Percentiles rank a stretch among this genome's conserved stretches.
phyloP scores from a whole-genome alignment of 2,888 invertebrate genomes.

The Melikaiella ostensackeni region DNA sequence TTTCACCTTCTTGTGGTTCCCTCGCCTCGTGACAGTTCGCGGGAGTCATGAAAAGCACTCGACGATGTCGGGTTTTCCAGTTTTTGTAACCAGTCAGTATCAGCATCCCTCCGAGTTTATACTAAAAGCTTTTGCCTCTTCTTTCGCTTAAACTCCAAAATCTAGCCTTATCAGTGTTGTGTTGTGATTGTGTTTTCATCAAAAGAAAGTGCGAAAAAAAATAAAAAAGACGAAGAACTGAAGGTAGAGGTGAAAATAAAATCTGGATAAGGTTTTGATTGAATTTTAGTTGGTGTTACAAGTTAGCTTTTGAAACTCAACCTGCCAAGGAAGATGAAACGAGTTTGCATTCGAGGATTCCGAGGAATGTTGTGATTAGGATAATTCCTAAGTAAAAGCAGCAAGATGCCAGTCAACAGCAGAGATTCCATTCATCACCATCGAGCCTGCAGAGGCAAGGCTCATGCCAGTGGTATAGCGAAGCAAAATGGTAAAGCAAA shows the following conservation, averaged over 20 bases:
- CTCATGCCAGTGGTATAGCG: constrained; percentile 85
- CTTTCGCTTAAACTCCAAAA: neutral
- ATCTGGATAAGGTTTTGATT: neutral
- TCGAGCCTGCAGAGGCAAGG: constrained; percentile 86
- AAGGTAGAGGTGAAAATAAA: neutral
- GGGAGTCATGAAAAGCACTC: constrained; percentile 25
- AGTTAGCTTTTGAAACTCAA: neutral
- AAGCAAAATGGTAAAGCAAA: constrained; percentile 78
- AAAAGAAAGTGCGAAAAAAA: neutral
- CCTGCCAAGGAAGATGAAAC: neutral
- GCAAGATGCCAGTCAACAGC: constrained; percentile 75
- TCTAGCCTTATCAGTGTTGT: neutral
- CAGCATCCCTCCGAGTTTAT: constrained; percentile 5
- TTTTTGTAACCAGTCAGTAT: neutral
- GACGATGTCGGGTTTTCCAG: constrained; percentile 25
- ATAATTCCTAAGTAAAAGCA: constrained; percentile 4
- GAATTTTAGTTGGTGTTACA: neutral
- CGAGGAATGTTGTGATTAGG: constrained; percentile 28
- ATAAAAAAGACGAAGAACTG: neutral
- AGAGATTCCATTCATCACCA: constrained; percentile 81
- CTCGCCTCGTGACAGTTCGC: constrained; percentile 37
- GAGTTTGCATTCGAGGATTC: neutral
- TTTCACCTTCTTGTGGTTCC: constrained; percentile 22
- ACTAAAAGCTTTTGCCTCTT: neutral
- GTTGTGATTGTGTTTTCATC: neutral